Percentiles rank a stretch among this genome's conserved stretches.
Conservation (phyloP, 37 sponge, comb jelly and placozoan genomes). For the Cladorhizidae sp. region DNA sequence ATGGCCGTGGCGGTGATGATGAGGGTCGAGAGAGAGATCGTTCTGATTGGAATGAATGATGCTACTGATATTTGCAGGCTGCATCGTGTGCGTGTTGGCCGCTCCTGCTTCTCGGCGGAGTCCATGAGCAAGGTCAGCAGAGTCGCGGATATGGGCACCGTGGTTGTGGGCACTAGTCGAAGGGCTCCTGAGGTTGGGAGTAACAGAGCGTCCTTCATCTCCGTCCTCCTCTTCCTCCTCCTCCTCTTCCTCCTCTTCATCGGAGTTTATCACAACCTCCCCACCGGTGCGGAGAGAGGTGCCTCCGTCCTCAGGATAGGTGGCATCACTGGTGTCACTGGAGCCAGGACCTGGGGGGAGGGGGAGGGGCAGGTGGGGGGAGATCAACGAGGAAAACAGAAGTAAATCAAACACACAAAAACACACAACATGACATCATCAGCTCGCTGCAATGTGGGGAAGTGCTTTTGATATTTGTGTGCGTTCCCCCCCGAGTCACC, state of each 20-base stretch:
- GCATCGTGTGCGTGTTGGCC: too few species aligned
- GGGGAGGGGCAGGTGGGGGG: too few species aligned
- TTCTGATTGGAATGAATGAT: too few species aligned
- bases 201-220: slow-evolving; percentile 21
- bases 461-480: too few species aligned
- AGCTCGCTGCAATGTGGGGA: too few species aligned
- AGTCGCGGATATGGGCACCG: not conserved
- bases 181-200: slow-evolving; percentile 9
- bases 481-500: too few species aligned
- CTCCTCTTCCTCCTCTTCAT: not conserved
- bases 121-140: not conserved
- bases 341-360: slow-evolving; percentile 39
- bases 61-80: too few species aligned
- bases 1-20: not conserved
- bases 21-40: too few species aligned
- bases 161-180: not conserved
- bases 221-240: slow-evolving; percentile 5
- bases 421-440: too few species aligned
- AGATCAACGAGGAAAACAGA: too few species aligned
- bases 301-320: slow-evolving; percentile 18
- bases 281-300: not conserved
- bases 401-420: too few species aligned
- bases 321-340: slow-evolving; percentile 41
- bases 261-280: not conserved
- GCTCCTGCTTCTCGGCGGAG: too few species aligned